phyloP scores from a whole-genome alignment of 2,888 invertebrate genomes.

The Amblyteles armatorius region DNA sequence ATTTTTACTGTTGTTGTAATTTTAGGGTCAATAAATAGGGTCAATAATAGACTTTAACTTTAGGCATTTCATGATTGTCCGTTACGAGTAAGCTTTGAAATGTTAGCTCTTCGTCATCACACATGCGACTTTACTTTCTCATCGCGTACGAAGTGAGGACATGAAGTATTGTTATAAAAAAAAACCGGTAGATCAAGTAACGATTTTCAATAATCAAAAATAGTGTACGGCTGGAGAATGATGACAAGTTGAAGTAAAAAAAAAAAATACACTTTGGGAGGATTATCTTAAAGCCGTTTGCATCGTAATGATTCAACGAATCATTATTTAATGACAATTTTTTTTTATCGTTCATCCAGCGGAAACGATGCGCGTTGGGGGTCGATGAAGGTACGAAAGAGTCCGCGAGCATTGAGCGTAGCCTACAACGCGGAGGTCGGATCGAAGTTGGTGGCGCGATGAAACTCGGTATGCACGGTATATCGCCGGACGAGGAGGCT shows the following conservation, averaged over 20 bases:
- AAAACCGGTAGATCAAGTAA: neutral
- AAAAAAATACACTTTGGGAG: neutral
- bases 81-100: neutral
- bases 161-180: neutral
- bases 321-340: slow-evolving; percentile 1
- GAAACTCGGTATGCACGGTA: slow-evolving; percentile 74
- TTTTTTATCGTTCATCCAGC: neutral
- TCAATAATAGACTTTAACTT: neutral
- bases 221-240: neutral
- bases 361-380: slow-evolving; percentile 10
- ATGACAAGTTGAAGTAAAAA: neutral
- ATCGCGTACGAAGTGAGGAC: neutral
- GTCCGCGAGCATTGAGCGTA: slow-evolving; percentile 35
- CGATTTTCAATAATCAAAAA: neutral
- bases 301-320: neutral
- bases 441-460: slow-evolving; percentile 73
- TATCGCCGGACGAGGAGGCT: slow-evolving; percentile 77
- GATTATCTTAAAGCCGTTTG: neutral
- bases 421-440: slow-evolving; percentile 26
- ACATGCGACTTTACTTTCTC: too few relatives aligned
- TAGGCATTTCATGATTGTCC: neutral
- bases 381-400: slow-evolving; percentile 24
- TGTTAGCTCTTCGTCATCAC: neutral
- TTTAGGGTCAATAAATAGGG: neutral
- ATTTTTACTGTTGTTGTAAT: neutral